Evolutionary conservation across 64 coral and sea anemone species (phyloP), one percentile per base, ranked within the genome.

Genomic region (Actinia tenebrosa): DNA sequence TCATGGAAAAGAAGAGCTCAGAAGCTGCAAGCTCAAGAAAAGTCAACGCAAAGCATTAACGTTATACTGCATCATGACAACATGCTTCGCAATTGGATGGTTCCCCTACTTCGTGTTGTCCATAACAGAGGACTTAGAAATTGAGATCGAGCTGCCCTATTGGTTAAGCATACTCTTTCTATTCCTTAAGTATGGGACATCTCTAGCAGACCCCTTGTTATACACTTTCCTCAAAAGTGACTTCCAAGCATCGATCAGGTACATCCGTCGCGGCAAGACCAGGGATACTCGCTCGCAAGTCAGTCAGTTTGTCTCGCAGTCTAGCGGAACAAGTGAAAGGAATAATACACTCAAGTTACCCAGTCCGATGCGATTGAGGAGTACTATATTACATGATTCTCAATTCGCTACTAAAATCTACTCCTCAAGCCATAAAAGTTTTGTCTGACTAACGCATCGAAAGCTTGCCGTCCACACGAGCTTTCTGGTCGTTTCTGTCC

Each of bases 81-180:
- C 71, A 0, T 90, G 89, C 22, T 90, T 90, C 56, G 83, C 64
- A 0, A 52, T 77, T 6, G 89, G 82, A 22, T 90, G 89, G 89
- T 90, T 90, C n/a, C 89, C 89, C 2, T 90, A 90, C 37, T 90
- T 90, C 62, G 23, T 86, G 16, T 17, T 90, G 53, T 86, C 89
- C 20, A 61, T 90, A 0, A 43, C 72, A 4, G 83, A 85, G 22
- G 89, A 90, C 89, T 15, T 86, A 30, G 23, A 84, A 50, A 10
- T 89, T 22, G 16, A 64, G 7, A 66, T 68, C 13, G 26, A 63
- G 13, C 22, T 90, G 5, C 89, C 89, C 4, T 72, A 56, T 20
- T 90, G 89, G 89, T 16, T 90, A 10, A 90, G 23, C 53, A 79
- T 86, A 2, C 45, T 79, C 46, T 62, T 90, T 23, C 62, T 90